Percentiles rank a stretch among this genome's conserved stretches.
phyloP scores from a whole-genome alignment of 2,113 vertebrate genomes.

The Lepisosteus osseus region DNA sequence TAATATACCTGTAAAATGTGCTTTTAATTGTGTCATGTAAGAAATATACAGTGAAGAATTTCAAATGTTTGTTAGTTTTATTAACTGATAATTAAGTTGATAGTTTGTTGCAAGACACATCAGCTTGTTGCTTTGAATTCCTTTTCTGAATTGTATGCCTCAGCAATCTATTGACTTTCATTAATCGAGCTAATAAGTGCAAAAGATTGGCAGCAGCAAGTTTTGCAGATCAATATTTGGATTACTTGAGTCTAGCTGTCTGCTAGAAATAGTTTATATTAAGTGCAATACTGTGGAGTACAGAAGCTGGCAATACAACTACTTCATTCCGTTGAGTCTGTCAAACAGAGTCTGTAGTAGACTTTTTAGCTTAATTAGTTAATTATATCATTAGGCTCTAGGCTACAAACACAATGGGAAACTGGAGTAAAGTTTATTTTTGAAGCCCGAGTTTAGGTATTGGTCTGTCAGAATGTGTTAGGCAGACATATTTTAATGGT shows the following conservation, averaged over 20 bases:
- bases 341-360: neutral
- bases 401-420: neutral
- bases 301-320: conserved; percentile 10
- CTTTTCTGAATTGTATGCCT: too few relatives aligned
- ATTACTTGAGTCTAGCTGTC: conserved; percentile 24
- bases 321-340: conserved; percentile 10
- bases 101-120: too few relatives aligned
- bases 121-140: too few relatives aligned
- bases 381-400: conserved; percentile 13
- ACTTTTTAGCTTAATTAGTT: conserved; percentile 7
- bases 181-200: conserved; percentile 25
- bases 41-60: too few relatives aligned
- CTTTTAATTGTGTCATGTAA: too few relatives aligned
- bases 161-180: conserved; percentile 6
- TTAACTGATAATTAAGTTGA: too few relatives aligned
- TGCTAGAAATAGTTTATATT: conserved; percentile 17
- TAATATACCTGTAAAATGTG: neutral
- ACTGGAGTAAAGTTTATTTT: neutral
- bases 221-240: conserved; percentile 28
- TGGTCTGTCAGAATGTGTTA: too few relatives aligned
- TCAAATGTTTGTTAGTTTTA: too few relatives aligned
- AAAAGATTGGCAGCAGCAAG: conserved; percentile 25
- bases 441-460: too few relatives aligned
- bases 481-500: too few relatives aligned
- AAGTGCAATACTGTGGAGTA: conserved; percentile 10